These are phyloP conservation scores for Ferrisia virgata DNA, from an alignment of 2,888 invertebrate genomes.

Conservation along the genomic window DNA sequence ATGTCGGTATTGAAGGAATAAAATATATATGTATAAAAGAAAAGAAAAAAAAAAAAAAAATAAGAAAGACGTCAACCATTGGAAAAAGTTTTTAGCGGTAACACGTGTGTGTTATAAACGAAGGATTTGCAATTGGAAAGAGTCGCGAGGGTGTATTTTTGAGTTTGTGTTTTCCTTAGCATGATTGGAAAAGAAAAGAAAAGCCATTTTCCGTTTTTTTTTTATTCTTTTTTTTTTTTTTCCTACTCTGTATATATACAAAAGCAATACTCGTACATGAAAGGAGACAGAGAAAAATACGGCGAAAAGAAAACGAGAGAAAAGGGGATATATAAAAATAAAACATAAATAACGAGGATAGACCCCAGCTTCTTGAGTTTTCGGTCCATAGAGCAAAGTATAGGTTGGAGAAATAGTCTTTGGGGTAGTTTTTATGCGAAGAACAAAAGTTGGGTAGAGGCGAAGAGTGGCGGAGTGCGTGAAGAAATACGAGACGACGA, in stretches of 20 bases:
- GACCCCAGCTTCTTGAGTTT: constrained; percentile 44
- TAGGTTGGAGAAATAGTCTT: constrained; percentile 45
- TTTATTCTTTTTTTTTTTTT: neutral
- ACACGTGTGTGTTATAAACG: constrained; percentile 44
- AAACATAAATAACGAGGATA: constrained; percentile 46
- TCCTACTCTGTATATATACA: too few species aligned
- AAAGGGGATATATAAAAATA: constrained; percentile 35
- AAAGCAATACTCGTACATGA: constrained; percentile 41
- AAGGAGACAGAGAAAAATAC: constrained; percentile 16
- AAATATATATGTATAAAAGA: constrained; percentile 21
- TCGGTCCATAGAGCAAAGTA: constrained; percentile 45
- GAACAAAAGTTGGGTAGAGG: constrained; percentile 31
- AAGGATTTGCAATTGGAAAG: constrained; percentile 41
- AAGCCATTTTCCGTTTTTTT: constrained; percentile 38
- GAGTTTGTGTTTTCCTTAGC: constrained; percentile 43
- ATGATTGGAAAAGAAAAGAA: constrained; percentile 45
- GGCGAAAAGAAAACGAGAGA: constrained; percentile 2
- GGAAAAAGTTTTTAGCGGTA: constrained; percentile 39
- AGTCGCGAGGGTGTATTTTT: constrained; percentile 43
- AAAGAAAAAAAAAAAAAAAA: constrained; percentile 1
- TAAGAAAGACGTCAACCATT: constrained; percentile 22
- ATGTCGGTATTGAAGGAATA: constrained; percentile 37
- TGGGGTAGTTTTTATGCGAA: constrained; percentile 44
- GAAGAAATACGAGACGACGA: constrained; percentile 34
- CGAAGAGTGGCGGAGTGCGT: constrained; percentile 36